Conservation (phyloP, 2,113 vertebrate genomes). For the Oophaga pumilio region DNA sequence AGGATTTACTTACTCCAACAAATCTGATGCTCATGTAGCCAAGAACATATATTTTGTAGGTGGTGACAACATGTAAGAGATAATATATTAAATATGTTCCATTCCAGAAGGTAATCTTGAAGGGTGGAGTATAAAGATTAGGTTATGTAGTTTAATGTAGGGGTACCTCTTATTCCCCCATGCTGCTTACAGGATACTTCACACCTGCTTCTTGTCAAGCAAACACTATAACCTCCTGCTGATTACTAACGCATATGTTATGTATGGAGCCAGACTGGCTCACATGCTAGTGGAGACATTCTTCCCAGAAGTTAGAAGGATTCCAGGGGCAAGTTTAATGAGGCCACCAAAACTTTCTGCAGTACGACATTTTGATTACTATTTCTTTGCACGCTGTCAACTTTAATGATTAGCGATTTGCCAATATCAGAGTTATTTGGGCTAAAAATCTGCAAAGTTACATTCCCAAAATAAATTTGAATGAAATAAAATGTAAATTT, state of each 20-base stretch:
- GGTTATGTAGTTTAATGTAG: background rate
- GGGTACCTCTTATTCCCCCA: background rate
- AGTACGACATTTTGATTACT: background rate
- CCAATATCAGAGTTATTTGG: background rate
- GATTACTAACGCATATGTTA: background rate
- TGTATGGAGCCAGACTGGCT: background rate
- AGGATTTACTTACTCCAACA: no score
- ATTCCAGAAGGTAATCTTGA: background rate
- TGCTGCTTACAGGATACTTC: background rate
- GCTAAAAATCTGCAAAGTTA: background rate
- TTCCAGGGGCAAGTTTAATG: background rate
- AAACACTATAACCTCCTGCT: background rate
- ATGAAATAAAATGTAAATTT: background rate
- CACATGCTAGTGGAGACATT: background rate
- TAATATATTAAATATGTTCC: no score
- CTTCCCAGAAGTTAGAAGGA: background rate
- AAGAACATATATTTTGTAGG: no score
- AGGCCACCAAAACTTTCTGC: background rate
- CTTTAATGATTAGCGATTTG: background rate
- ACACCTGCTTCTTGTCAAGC: background rate
- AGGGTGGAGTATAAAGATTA: background rate
- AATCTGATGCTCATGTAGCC: no score
- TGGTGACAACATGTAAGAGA: no score
- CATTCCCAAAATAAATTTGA: background rate
- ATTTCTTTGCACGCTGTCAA: background rate